phyloP scores from a whole-genome alignment of 2,888 invertebrate genomes.

The Balanococcus diminutus region DNA sequence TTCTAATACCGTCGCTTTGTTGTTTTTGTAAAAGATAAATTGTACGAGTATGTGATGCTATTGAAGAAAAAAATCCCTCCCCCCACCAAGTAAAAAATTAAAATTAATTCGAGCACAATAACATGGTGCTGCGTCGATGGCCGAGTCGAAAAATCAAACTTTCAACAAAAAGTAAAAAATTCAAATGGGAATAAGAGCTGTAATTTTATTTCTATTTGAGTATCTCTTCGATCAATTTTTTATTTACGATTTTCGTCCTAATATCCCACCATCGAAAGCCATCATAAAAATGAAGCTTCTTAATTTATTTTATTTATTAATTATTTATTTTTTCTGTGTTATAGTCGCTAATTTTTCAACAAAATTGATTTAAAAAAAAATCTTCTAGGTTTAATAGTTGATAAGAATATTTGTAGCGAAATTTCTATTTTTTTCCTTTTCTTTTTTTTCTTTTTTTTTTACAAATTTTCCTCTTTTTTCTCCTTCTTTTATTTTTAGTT shows the following conservation, averaged over 20 bases:
- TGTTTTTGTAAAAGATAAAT: neutral
- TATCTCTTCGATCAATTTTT: neutral
- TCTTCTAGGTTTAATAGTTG: neutral
- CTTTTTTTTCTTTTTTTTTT: neutral
- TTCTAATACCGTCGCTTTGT: constrained; percentile 30
- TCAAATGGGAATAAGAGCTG: neutral
- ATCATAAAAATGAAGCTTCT: constrained; percentile 22
- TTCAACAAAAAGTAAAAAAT: no score
- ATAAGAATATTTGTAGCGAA: neutral
- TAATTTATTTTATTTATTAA: constrained; percentile 25
- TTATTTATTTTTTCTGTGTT: constrained; percentile 40
- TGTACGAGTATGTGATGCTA: no score
- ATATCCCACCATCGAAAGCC: constrained; percentile 32
- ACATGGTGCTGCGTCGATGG: neutral
- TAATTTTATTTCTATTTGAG: constrained; percentile 33
- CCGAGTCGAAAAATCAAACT: neutral
- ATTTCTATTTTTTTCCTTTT: neutral
- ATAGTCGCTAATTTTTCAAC: constrained; percentile 2
- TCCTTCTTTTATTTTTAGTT: neutral
- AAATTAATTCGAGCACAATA: no score
- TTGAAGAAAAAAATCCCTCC: no score
- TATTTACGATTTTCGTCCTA: neutral
- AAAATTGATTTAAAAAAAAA: constrained; percentile 19
- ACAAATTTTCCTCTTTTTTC: no score
- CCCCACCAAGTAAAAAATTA: no score